These are phyloP conservation scores for Maniola hyperantus DNA, from an alignment of 2,888 invertebrate genomes.

Conservation along the genomic window DNA sequence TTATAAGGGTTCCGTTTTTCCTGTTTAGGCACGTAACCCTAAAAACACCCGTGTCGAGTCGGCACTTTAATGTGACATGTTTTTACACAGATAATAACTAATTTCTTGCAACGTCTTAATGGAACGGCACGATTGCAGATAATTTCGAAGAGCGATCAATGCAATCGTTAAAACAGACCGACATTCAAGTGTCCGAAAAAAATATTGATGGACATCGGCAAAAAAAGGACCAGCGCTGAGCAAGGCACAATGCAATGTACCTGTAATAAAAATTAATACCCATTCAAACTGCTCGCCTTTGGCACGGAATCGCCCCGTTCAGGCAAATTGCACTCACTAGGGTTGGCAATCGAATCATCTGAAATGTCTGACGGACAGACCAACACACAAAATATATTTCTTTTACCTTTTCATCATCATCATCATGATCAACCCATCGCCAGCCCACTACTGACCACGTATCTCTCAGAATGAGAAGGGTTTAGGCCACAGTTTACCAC, in stretches of 20 bases:
- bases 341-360: constrained; percentile 45
- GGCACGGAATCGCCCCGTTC: constrained; percentile 34
- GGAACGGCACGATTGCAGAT: constrained; percentile 61
- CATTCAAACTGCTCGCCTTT: constrained; percentile 58
- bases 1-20: too few relatives aligned
- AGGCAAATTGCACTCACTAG: constrained; percentile 59
- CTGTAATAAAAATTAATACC: constrained; percentile 80
- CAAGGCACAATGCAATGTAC: constrained; percentile 70
- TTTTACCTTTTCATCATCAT: too few relatives aligned
- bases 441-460: too few relatives aligned
- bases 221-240: constrained; percentile 62
- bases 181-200: constrained; percentile 76
- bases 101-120: constrained; percentile 50
- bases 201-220: constrained; percentile 75
- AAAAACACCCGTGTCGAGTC: constrained; percentile 6
- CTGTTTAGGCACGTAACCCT: too few relatives aligned
- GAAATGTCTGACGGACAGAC: background rate
- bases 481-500: too few relatives aligned
- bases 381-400: background rate
- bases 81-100: constrained; percentile 25
- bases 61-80: constrained; percentile 24
- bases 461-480: too few relatives aligned
- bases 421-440: too few relatives aligned
- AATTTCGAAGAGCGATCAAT: constrained; percentile 65
- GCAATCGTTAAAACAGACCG: constrained; percentile 65